A percentile compares a stretch with the other conserved stretches of the same genome.
Conservation (phyloP, 2,113 vertebrate genomes). For the Microtus oregoni region DNA sequence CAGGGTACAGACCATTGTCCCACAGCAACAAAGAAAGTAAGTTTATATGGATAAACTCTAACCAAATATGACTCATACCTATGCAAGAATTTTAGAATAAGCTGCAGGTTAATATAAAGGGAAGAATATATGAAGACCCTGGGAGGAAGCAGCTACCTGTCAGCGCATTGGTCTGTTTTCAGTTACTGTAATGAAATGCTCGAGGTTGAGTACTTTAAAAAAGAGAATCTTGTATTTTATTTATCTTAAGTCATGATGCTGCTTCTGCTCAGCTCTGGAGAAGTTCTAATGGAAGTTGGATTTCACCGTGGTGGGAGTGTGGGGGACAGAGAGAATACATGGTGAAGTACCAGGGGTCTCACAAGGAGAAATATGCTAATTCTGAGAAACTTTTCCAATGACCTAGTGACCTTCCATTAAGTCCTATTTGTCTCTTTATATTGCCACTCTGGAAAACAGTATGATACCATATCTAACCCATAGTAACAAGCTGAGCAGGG, state of each 20-base stretch:
- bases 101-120: fast-evolving
- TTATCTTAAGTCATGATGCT: background rate
- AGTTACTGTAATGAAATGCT: background rate
- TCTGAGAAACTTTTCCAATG: background rate
- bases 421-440: background rate
- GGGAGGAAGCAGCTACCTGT: background rate
- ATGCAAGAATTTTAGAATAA: background rate
- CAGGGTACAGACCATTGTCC: no score
- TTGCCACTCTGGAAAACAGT: background rate
- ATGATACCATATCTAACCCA: background rate
- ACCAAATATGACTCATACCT: background rate
- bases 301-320: background rate
- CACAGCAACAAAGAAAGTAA: background rate
- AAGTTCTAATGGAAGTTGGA: background rate
- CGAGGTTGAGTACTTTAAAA: background rate
- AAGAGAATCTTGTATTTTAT: background rate
- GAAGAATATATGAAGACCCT: background rate
- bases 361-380: background rate
- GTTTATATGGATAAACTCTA: background rate
- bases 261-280: background rate
- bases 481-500: background rate
- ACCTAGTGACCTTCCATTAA: background rate
- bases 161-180: background rate
- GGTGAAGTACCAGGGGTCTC: no score
- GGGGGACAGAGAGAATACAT: background rate